phyloP scores from a whole-genome alignment of 1,140 invertebrate species.

The Papilio machaon region DNA sequence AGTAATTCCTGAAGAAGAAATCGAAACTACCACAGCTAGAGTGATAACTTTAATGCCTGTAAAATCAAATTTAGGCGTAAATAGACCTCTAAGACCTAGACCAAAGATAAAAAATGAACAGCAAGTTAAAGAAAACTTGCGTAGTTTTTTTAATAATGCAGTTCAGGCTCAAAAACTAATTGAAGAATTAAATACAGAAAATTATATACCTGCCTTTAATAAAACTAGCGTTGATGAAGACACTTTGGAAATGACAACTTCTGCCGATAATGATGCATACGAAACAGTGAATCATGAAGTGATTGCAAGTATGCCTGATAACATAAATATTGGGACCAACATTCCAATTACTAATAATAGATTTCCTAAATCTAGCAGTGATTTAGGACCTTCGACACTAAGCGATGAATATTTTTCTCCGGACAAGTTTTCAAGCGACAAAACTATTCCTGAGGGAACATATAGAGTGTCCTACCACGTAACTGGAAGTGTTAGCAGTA shows the following conservation, averaged over 20 bases:
- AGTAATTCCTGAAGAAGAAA: slow-evolving; percentile 71
- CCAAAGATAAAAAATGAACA: slow-evolving; percentile 76
- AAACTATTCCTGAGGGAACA: slow-evolving; percentile 70
- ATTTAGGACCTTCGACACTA: slow-evolving; percentile 52
- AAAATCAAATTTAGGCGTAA: slow-evolving; percentile 84
- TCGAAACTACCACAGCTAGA: slow-evolving; percentile 69
- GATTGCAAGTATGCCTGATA: slow-evolving; percentile 48
- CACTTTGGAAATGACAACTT: not conserved
- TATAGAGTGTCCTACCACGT: slow-evolving; percentile 77
- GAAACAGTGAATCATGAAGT: slow-evolving; percentile 40
- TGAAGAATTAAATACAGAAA: slow-evolving; percentile 53
- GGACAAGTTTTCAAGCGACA: slow-evolving; percentile 47
- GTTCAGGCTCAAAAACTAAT: slow-evolving; percentile 62
- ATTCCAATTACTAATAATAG: slow-evolving; percentile 52
- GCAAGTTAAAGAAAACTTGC: slow-evolving; percentile 55
- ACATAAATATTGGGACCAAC: slow-evolving; percentile 41
- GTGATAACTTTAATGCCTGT: slow-evolving; percentile 84
- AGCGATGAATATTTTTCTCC: slow-evolving; percentile 33
- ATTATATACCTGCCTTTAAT: slow-evolving; percentile 49
- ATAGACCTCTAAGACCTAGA: slow-evolving; percentile 81
- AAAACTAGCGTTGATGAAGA: slow-evolving; percentile 38
- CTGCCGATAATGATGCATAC: slow-evolving; percentile 36
- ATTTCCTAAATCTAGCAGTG: slow-evolving; percentile 70
- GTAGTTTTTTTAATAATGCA: slow-evolving; percentile 61
- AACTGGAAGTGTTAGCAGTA: slow-evolving; percentile 77